Conservation (phyloP, 2,113 vertebrate genomes). For the Pheucticus melanocephalus region DNA sequence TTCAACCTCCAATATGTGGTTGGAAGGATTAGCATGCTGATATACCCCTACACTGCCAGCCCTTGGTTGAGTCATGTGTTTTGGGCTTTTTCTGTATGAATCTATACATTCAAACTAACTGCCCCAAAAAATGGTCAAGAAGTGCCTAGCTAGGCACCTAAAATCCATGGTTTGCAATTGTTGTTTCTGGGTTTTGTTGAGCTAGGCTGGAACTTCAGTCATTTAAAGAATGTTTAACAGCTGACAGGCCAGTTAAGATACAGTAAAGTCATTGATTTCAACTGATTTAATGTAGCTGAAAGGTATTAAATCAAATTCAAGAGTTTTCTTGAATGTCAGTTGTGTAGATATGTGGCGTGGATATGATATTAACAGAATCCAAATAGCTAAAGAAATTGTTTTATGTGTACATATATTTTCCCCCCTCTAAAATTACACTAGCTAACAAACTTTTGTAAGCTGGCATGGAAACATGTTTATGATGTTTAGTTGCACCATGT, state of each 20-base stretch:
- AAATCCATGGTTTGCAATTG: conserved; percentile 6
- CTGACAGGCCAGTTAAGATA: conserved; percentile 28
- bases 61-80: background rate
- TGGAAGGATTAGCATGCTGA: background rate
- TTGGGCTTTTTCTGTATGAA: background rate
- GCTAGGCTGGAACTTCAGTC: conserved; percentile 28
- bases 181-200: conserved; percentile 49
- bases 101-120: background rate
- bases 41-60: background rate
- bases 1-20: background rate
- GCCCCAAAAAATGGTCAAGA: conserved; percentile 11
- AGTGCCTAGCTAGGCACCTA: conserved; percentile 37
- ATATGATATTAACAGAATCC: conserved; percentile 57
- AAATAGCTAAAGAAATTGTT: conserved; percentile 53
- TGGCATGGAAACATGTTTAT: conserved; percentile 72
- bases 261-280: conserved; percentile 48
- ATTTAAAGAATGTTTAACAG: conserved; percentile 1
- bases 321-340: conserved; percentile 51
- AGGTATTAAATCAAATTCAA: conserved; percentile 48
- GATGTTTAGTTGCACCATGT: conserved; percentile 76
- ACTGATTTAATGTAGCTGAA: conserved; percentile 49
- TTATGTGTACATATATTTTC: conserved; percentile 33
- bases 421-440: conserved; percentile 48
- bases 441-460: conserved; percentile 67
- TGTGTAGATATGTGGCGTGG: conserved; percentile 54